Base-by-base conservation (phyloP, 2,797 vertebrate species). In the Oryzias dopingdopingensis region DNA sequence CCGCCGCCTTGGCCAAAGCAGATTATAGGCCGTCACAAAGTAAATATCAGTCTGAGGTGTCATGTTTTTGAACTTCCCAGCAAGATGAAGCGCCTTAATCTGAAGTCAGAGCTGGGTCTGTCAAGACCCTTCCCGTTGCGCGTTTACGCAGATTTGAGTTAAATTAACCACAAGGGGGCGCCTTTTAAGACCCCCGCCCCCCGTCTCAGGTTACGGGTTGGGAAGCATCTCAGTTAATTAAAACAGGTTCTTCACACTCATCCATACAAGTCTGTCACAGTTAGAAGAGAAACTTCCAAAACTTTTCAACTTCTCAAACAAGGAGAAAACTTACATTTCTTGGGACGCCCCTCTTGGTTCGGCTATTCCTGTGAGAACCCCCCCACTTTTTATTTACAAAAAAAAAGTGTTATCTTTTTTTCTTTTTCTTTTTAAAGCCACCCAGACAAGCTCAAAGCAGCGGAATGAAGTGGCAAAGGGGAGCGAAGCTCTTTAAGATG, bases 381-480 rank as follows among this genome's bases (percentile, higher is more conserved):
- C 1, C 32, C 32, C 10, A 29, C 26, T 29, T 29, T 29, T 29
- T 29, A 29, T 29, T 26, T 29, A 29, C 10, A 0, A 12, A 32
- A 32, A 32, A 32, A 26, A 26, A 16, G 14, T 49, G 15, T 16
- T n/a, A 13, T 42, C 14, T 8, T 18, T 22, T n/a, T n/a, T 12
- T n/a, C 42, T 4, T 12, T 12, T n/a, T 15, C 47, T 41, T 12
- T 47, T 42, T 71, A 60, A 73, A 65, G 53, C 79, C 72, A 83
- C 66, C 88, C 90, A 92, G 32, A 92, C 91, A 92, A 91, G 92
- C 92, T 91, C 88, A 63, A 62, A 79, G 73, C 65, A 44, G 70
- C 67, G 15, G 52, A 86, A 70, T 80, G 88, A 86, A 45, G 67
- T 56, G 23, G 72, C 42, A 52, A 49, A 66, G 49, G 53, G 14